A percentile compares a stretch with the other conserved stretches of the same genome.
phyloP scores from a whole-genome alignment of 2,113 vertebrate genomes.

The Casuarius casuarius region DNA sequence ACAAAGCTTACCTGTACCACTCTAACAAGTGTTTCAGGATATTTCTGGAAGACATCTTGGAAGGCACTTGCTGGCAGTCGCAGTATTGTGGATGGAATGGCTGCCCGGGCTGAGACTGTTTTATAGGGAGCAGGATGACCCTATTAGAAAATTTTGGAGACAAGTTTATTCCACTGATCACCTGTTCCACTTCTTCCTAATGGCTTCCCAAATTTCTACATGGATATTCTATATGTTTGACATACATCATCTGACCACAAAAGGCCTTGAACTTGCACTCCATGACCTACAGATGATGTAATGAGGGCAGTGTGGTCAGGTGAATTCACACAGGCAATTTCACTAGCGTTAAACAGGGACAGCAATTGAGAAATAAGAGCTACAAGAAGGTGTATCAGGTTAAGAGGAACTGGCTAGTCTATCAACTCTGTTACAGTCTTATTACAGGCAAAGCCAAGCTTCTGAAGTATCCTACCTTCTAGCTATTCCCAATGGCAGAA shows the following conservation, averaged over 20 bases:
- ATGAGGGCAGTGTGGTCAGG: neutral
- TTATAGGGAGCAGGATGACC: slow-evolving; percentile 91
- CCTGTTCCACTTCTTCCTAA: neutral
- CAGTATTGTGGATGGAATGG: slow-evolving; percentile 81
- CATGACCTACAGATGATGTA: rapidly evolving
- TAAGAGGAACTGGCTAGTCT: neutral
- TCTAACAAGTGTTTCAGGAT: slow-evolving; percentile 91
- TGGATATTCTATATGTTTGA: rapidly evolving
- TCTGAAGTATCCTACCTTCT: neutral
- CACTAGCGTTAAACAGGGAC: neutral
- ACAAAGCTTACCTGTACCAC: slow-evolving; percentile 85
- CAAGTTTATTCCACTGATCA: neutral
- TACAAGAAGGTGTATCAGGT: neutral
- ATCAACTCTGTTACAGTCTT: neutral
- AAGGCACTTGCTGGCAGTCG: slow-evolving; percentile 90
- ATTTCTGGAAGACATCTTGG: slow-evolving; percentile 91
- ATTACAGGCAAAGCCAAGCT: neutral
- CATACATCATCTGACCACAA: neutral
- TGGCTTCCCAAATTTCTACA: neutral
- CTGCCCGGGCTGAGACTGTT: slow-evolving; percentile 90
- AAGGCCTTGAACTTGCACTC: neutral
- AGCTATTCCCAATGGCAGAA: neutral
- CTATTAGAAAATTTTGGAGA: slow-evolving; percentile 62
- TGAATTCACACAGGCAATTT: neutral
- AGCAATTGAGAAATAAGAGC: neutral